A percentile compares a stretch with the other conserved stretches of the same genome.
Conservation (phyloP, 2,797 vertebrate species). For the Gadopsis bispinosus region DNA sequence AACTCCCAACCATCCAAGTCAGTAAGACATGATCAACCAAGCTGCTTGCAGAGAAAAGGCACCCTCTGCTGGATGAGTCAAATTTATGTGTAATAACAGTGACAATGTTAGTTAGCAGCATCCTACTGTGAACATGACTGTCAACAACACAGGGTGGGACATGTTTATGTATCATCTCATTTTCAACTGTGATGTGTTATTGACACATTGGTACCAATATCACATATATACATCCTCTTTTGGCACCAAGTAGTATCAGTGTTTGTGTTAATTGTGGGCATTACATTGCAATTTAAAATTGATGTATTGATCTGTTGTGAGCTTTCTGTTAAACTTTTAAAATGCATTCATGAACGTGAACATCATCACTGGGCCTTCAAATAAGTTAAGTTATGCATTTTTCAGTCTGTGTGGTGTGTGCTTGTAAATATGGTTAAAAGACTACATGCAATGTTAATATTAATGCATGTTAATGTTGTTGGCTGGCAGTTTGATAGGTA, state of each 20-base stretch:
- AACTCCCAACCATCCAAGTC: not conserved
- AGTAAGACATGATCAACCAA: not conserved
- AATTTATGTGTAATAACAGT: not conserved
- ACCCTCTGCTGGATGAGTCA: slow-evolving; percentile 71
- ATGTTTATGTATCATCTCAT: not conserved
- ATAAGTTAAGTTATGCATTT: not conserved
- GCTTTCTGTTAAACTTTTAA: not conserved
- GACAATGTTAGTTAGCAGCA: not conserved
- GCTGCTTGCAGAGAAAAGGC: slow-evolving; percentile 17
- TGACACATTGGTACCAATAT: not conserved
- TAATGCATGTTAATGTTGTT: not conserved
- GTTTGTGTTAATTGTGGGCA: not conserved
- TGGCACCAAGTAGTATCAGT: not conserved
- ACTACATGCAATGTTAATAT: not conserved
- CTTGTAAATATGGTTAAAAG: not conserved
- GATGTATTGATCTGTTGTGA: not conserved
- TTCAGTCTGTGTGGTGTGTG: not conserved
- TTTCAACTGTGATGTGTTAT: not conserved
- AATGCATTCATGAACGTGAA: not conserved
- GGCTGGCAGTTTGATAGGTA: not conserved
- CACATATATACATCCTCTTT: not conserved
- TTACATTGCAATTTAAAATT: not conserved
- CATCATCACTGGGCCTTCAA: not conserved
- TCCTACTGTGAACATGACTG: not conserved
- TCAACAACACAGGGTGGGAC: not conserved